Evolutionary conservation across 1,140 invertebrate species (phyloP), one percentile per base, ranked within the genome.

Genomic region (Olivierus martensii): DNA sequence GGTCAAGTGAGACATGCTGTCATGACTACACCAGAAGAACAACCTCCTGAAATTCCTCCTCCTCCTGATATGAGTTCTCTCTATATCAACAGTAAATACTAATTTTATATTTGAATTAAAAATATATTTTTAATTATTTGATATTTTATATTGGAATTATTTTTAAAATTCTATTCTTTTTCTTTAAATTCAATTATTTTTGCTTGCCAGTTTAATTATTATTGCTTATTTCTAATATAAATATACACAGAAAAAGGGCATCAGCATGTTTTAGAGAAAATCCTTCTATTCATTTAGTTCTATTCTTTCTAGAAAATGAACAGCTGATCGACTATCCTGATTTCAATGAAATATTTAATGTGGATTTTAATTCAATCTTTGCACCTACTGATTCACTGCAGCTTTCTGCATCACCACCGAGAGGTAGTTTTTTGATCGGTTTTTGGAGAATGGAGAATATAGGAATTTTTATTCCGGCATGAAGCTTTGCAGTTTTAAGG

Each of bases 11-110:
- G 44, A 17, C 17, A 46, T 18, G 44, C 44, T 1, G 44, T 46
- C 12, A 46, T 19, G 12, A 22, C 19, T 9, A 22, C 44, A 2
- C 44, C 44, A 14, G 44, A 46, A 46, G 44, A 18, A 46, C 14
- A 41, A 6, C 44, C 44, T 46, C 44, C 44, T 2, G 44, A 17
- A 10, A 21, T 46, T 39, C 82, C 83, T 19, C 44, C 44, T 17
- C 44, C 44, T 4, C 44, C 44, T 17, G 82, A 83, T 64, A 71
- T 87, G 59, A 78, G 76, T 46, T 72, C 75, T 49, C 70, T 86
- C 22, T 75, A 77, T 46, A 74, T 86, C 43, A 77, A 78, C 63
- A 78, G 79, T 81, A 75, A 28, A 6, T 28, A 28, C 9, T 28
- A 9, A 6, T 28, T 28, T 4, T 28, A 6, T 28, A 28, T 28